These are phyloP conservation scores for Mythimna loreyi DNA, from an alignment of 2,888 invertebrate species.

Conservation along the genomic window DNA sequence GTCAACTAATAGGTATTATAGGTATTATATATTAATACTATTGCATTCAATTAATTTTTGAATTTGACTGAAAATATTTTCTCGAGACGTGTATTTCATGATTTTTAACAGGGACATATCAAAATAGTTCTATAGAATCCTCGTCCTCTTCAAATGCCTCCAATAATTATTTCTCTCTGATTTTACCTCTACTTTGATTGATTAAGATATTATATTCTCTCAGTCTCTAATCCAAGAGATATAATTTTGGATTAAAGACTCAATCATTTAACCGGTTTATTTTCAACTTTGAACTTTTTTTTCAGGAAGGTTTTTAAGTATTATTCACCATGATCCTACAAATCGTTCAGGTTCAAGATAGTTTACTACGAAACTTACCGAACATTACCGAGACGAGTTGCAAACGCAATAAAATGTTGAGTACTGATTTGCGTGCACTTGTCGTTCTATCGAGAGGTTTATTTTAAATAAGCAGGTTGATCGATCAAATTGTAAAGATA, in stretches of 20 bases:
- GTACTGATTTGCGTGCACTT: conserved; percentile 15
- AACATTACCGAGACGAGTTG: conserved; percentile 8
- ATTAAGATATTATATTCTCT: background rate
- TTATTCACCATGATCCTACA: background rate
- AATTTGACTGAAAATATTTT: conserved; percentile 1
- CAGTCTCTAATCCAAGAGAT: background rate
- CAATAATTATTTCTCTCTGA: background rate
- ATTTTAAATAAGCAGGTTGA: background rate
- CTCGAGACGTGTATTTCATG: background rate
- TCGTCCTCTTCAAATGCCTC: background rate
- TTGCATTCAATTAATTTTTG: too few species aligned
- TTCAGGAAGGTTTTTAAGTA: background rate
- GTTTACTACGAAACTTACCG: background rate
- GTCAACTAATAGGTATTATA: background rate
- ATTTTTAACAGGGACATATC: background rate
- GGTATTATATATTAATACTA: too few species aligned
- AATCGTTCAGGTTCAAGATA: background rate
- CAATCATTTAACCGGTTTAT: background rate
- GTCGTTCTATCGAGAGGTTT: conserved; percentile 4
- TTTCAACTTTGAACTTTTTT: background rate
- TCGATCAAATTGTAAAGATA: conserved; percentile 2
- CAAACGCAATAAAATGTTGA: background rate
- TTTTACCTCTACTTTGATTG: background rate
- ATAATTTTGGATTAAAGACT: too few species aligned
- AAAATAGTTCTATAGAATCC: background rate